Evolutionary conservation across 2,888 invertebrate genomes (phyloP).

Genomic region (Pseudanteris insignis): DNA sequence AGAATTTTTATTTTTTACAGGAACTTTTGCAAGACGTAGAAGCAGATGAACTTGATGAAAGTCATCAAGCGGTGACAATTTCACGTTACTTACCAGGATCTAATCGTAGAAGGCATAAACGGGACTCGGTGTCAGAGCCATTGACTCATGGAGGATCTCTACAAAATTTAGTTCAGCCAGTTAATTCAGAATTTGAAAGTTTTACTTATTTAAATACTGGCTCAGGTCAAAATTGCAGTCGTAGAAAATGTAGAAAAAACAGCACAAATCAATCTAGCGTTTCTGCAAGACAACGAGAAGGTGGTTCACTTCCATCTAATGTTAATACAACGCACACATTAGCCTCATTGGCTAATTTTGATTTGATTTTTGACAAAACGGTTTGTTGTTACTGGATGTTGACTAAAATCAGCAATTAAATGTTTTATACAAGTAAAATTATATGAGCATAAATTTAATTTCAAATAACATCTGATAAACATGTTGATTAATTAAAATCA

Average conservation of each 20-base stretch:
- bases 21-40: conserved; percentile 81
- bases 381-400: conserved; percentile 36
- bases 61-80: conserved; percentile 63
- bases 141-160: conserved; percentile 70
- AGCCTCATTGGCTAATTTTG: conserved; percentile 60
- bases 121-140: conserved; percentile 68
- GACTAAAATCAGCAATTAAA: too few relatives aligned
- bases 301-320: conserved; percentile 73
- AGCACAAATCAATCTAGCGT: conserved; percentile 60
- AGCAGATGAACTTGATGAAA: conserved; percentile 73
- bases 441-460: too few relatives aligned
- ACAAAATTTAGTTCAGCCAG: conserved; percentile 70
- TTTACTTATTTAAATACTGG: conserved; percentile 60
- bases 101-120: conserved; percentile 64
- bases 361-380: conserved; percentile 62
- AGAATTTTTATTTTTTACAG: conserved; percentile 68
- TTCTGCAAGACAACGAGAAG: conserved; percentile 72
- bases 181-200: conserved; percentile 62
- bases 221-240: conserved; percentile 61
- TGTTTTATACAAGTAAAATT: too few relatives aligned
- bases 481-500: too few relatives aligned
- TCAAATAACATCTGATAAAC: too few relatives aligned
- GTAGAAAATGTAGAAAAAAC: conserved; percentile 59
- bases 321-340: conserved; percentile 68
- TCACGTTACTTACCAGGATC: conserved; percentile 62